Evolutionary conservation across 2,888 invertebrate genomes (phyloP), one percentile per base, ranked within the genome.

Genomic region (Drosophila testacea): DNA sequence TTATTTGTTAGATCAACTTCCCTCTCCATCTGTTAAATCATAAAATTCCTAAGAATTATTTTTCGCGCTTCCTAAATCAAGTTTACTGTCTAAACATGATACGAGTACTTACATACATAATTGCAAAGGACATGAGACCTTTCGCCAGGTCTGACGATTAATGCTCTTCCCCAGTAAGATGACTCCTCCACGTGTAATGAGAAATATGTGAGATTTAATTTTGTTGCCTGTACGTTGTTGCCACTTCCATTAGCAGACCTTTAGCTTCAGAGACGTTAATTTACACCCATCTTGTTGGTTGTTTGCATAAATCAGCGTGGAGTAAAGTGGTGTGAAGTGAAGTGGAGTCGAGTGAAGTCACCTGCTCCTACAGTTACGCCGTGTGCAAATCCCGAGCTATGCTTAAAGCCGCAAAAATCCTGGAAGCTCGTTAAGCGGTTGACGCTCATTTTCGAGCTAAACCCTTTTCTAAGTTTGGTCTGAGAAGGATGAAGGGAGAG

Each of bases 391-490:
- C 44, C 70, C 30, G 39, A 52, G 74, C 74, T 61, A 54, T 74
- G 46, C 76, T 78, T 73, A 80, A 83, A 88, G 88, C 88, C 85
- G 60, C 83, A 85, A 73, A 84, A 85, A 87, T 82, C 83, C 78
- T 66, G 83, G 63, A 71, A 73, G 60, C 85, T 80, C 73, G 76
- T 82, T 77, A 73, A 61, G 61, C 51, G 69, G 77, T 69, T 78
- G 74, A 69, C 57, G 69, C 78, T 62, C 78, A 65, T 70, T 69
- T 72, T 42, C 71, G 52, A 65, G 64, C 52, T 59, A 51, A 79
- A 71, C 79, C 69, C 69, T 62, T 62, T 75, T 55, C 68, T 64
- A 67, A 68, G 46, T 61, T 60, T 44, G 16, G 16, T 4, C 28
- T 27, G 60, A 47, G 13, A 27, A 27, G 65, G 38, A 13, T 3